Evolutionary conservation across 53 echinoderm and acorn worm species (phyloP), one percentile per base, ranked within the genome.

Genomic region (Holothuria scabra): DNA sequence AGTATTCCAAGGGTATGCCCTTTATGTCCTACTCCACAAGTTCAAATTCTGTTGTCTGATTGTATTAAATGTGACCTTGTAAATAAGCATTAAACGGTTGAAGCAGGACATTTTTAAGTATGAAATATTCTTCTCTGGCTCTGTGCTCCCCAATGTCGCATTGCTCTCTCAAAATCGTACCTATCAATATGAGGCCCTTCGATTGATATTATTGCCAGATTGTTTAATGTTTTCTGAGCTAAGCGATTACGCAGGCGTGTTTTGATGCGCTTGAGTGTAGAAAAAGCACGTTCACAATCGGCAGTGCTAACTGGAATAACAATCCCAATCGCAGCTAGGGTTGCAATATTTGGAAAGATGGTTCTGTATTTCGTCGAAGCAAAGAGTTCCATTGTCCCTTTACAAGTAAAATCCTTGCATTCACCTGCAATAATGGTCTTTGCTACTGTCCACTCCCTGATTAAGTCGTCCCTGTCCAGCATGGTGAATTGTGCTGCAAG

Each of bases 341-440:
- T 67, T 8, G 68, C 30, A 8, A 11, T 4, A 1, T 67, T 67
- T 1, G 68, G 68, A 19, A 67, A 19, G 34, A 67, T 67, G 24
- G 68, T 33, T 67, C 68, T 28, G 9, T 33, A 67, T 19, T 67
- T 67, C n/a, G n/a, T n/a, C n/a, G 67, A 67, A 31, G 67, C 67
- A 67, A 67, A 67, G 8, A 13, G 67, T 67, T 30, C 67, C 67
- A 67, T 67, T 7, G 4, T 37, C 14, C 33, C 13, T 69, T 69
- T 69, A 31, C 33, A 69, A 69, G 69, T 69, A 21, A 32, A 21
- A 31, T 32, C 69, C 69, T 34, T 69, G 69, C 69, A 13, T 14
- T 69, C 34, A 21, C 38, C 33, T 12, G 35, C 21, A 5, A 69
- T 69, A 21, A 69, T 33, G 69, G 14, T 32, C 69, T 69, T 69